Base-by-base conservation (phyloP, 1,140 invertebrate genomes). In the Drosophila aff. region DNA sequence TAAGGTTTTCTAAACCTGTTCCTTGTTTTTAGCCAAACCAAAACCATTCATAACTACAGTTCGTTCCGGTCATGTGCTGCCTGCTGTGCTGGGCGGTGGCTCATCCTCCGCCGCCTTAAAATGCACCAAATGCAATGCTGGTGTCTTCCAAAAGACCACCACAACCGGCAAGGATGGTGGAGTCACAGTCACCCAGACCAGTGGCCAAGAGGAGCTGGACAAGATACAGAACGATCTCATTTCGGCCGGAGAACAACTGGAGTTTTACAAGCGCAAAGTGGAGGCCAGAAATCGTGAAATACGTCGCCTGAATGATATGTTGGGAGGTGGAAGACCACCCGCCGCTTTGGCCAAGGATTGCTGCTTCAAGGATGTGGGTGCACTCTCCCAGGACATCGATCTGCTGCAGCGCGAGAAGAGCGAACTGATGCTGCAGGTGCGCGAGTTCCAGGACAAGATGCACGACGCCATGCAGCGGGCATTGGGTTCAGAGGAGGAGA, bases 381-480 rank as follows among this genome's bases (percentile, higher is more conserved):
- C 78, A 16, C 73, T 93, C 53, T 71, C 92, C 38, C 93, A 93
- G 68, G 94, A 95, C 86, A 86, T 95, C 13, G 93, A 92, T 65
- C 69, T 92, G 8, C 77, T 95, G 46, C 94, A 95, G 69, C 93
- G 93, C 46, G 93, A 94, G 7, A 95, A 95, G 74, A 80, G 81
- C 2, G 93, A 95, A 57, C 76, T 95, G 3, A 94, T 95, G 74
- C 79, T 90, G 18, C 94, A 95, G 73, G 78, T 95, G 11, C 94
- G 94, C 92, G 95, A 96, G 41, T 93, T 94, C 47, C 82, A 95
- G 49, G 92, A 94, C 46, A 95, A 95, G 71, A 95, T 95, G 91
- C 95, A 96, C 67, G 95, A 96, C 64, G 95, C 95, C 6, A 95
- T 95, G 95, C 92, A 94, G 61, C 92, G 95, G 75, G 95, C 95